Evolutionary conservation across 1,140 invertebrate species (phyloP).

Genomic region (Centruroides vittatus): DNA sequence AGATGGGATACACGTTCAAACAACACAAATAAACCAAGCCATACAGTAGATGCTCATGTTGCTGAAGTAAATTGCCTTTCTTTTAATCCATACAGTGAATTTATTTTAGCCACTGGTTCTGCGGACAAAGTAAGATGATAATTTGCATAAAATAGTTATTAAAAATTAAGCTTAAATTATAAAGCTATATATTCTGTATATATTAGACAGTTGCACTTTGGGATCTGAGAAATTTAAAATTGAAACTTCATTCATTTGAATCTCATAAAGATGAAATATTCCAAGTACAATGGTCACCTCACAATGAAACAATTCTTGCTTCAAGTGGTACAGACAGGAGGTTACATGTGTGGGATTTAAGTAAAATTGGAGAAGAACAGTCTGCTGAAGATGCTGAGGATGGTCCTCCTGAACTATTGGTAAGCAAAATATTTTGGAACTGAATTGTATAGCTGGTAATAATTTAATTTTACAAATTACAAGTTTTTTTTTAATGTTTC

Average conservation of each 20-base stretch:
- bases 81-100: conserved; percentile 99
- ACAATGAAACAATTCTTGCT: conserved; percentile 44
- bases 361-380: conserved; percentile 44
- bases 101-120: conserved; percentile 96
- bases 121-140: conserved; percentile 59
- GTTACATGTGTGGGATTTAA: conserved; percentile 41
- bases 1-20: conserved; percentile 92
- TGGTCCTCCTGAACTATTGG: conserved; percentile 37
- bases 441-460: too few species aligned
- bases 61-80: conserved; percentile 99
- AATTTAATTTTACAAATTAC: too few species aligned
- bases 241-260: conserved; percentile 42
- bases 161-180: not conserved
- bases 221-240: conserved; percentile 39
- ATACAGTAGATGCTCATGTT: conserved; percentile 96
- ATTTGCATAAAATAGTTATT: not conserved
- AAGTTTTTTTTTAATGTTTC: too few species aligned
- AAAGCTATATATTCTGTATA: not conserved
- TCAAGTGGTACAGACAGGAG: conserved; percentile 40
- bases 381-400: conserved; percentile 41
- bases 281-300: conserved; percentile 43
- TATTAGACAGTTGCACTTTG: conserved; percentile 38
- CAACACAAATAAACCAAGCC: conserved; percentile 90
- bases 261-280: conserved; percentile 44
- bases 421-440: not conserved